A percentile compares a stretch with the other conserved stretches of the same genome.
Conservation (phyloP, 2,797 vertebrate species). For the Micrastur ruficollis region DNA sequence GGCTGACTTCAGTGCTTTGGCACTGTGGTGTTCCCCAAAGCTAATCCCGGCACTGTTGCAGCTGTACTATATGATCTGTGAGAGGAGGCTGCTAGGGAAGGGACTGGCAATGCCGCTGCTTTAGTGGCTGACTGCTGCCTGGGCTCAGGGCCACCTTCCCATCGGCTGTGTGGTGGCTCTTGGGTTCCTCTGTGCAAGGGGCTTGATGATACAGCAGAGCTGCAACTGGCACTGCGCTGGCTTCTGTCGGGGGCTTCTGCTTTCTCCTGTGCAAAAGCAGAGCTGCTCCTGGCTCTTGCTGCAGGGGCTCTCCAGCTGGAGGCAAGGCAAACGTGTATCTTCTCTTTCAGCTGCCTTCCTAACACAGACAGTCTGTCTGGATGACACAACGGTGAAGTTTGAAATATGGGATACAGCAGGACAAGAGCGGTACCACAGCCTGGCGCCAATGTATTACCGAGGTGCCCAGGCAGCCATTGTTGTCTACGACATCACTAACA, state of each 20-base stretch:
- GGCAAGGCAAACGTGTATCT: neutral
- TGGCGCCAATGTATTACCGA: constrained; percentile 98
- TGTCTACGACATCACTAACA: constrained; percentile 98
- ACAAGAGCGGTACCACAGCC: constrained; percentile 96
- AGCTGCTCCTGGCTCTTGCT: constrained; percentile 50
- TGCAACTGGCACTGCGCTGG: neutral
- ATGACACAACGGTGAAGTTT: constrained; percentile 98
- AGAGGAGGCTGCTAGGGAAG: neutral
- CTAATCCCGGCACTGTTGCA: rapidly evolving
- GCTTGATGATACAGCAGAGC: neutral
- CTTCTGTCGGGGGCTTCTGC: neutral
- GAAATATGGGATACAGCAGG: constrained; percentile 99
- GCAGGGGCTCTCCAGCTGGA: constrained; percentile 48
- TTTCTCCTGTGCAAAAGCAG: rapidly evolving
- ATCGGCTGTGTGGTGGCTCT: neutral
- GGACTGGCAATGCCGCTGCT: neutral
- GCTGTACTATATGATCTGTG: neutral
- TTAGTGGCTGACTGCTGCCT: rapidly evolving
- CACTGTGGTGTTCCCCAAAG: neutral
- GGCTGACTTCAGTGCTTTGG: neutral
- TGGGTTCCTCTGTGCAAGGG: neutral
- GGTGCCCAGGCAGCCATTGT: constrained; percentile 97
- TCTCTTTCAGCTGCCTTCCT: constrained; percentile 91
- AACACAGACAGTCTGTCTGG: constrained; percentile 96
- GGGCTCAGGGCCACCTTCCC: neutral